Evolutionary conservation across 1,140 invertebrate species (phyloP).

Genomic region (Sweltsa coloradensis): DNA sequence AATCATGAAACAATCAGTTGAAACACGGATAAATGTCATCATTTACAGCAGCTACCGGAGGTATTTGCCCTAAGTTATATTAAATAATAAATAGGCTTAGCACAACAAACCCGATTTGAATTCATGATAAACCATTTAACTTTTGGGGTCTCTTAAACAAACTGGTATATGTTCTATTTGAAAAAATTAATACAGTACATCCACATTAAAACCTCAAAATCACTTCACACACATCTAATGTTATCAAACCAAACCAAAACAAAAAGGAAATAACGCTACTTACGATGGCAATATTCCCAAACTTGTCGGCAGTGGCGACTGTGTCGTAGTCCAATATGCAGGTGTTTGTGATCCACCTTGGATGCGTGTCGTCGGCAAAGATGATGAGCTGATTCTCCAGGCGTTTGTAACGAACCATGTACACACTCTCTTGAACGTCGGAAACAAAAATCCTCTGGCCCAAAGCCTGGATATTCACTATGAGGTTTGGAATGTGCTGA

Average conservation of each 20-base stretch:
- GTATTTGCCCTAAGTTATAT: no score
- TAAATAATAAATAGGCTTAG: no score
- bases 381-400: conserved; percentile 96
- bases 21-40: no score
- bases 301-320: conserved; percentile 92
- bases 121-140: no score
- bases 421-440: conserved; percentile 96
- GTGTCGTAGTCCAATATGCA: conserved; percentile 95
- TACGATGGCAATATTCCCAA: conserved; percentile 93
- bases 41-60: no score
- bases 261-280: conserved; percentile 24
- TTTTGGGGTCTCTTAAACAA: no score
- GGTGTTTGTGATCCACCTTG: conserved; percentile 87
- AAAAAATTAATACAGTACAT: no score
- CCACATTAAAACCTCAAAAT: no score
- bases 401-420: conserved; percentile 90
- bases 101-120: no score
- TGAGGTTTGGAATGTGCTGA: conserved; percentile 87
- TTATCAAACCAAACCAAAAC: neutral
- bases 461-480: conserved; percentile 85
- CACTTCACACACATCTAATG: no score
- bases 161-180: no score
- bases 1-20: no score
- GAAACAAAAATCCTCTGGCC: conserved; percentile 89
- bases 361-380: conserved; percentile 96